These are phyloP conservation scores for Aleiodes testaceus DNA, from an alignment of 2,888 invertebrate genomes.

Conservation along the genomic window DNA sequence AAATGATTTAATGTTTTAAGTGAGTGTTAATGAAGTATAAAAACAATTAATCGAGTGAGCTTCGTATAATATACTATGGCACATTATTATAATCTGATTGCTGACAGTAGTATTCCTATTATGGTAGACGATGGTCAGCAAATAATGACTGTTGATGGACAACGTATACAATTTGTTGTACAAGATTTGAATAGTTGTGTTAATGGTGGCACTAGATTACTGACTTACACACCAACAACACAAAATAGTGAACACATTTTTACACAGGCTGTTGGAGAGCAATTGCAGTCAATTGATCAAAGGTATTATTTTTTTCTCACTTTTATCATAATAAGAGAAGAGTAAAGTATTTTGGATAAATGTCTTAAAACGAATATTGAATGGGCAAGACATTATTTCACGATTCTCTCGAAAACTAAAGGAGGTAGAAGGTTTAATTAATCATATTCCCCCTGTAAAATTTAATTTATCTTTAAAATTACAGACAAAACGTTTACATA, in stretches of 20 bases:
- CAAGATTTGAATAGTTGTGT: slow-evolving; percentile 66
- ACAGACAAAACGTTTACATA: slow-evolving; percentile 55
- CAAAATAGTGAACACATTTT: slow-evolving; percentile 58
- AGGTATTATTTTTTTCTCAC: slow-evolving; percentile 61
- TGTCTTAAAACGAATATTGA: too few species aligned
- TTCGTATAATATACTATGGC: slow-evolving; percentile 61
- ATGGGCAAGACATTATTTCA: too few species aligned
- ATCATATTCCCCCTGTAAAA: not conserved
- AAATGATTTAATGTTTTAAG: slow-evolving; percentile 6
- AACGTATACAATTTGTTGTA: slow-evolving; percentile 65
- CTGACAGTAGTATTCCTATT: slow-evolving; percentile 66
- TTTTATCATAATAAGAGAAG: too few species aligned
- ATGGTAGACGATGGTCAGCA: slow-evolving; percentile 66
- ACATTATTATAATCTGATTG: slow-evolving; percentile 69
- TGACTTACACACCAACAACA: slow-evolving; percentile 63
- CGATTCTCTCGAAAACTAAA: too few species aligned
- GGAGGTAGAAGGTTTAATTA: too few species aligned
- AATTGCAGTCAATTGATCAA: slow-evolving; percentile 63
- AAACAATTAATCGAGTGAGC: not conserved
- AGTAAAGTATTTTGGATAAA: too few species aligned
- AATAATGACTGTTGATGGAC: slow-evolving; percentile 65
- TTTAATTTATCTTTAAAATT: slow-evolving; percentile 21
- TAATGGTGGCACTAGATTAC: slow-evolving; percentile 60
- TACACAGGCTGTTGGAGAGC: slow-evolving; percentile 58
- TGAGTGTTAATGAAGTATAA: slow-evolving; percentile 3